Base-by-base conservation (phyloP, 2,888 invertebrate genomes). In the Epinotia brunnichana region DNA sequence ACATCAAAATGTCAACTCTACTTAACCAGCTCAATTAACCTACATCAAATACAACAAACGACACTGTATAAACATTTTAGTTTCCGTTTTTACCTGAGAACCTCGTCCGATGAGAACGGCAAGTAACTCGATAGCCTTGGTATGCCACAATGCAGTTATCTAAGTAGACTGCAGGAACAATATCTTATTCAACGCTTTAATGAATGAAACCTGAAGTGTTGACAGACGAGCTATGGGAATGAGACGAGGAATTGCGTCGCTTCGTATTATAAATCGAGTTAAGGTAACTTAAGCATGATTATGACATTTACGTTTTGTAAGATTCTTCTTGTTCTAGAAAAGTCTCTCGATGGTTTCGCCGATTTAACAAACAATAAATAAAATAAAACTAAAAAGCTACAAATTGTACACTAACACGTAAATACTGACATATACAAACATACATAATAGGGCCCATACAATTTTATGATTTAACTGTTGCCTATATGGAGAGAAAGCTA, bases 111-210 rank as follows among this genome's bases (percentile, higher is more conserved):
- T 81, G 80, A 79, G 81, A 82, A 80, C 79, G 75, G 76, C 63
- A 35, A 41, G 66, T 85, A 86, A 88, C 80, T 83, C 79, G 85
- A 87, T 86, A 85, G 83, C 80, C 74, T 82, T 79, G 86, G 84
- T 87, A 84, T 83, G 82, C 84, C 80, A 84, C 80, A 79, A 81
- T 80, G 67, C 66, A 80, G 79, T 81, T 85, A 86, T 86, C 85
- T 88, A 85, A 85, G 83, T 87, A 82, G 87, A 85, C 85, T 86
- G 85, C 81, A 79, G 83, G 81, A 80, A 82, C 84, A 79, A 87
- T 82, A 77, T 84, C 84, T 85, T 85, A 85, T 84, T 83, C 80
- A 81, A 82, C 80, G 81, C 76, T 79, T 82, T 82, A 82, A 83
- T 82, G 77, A 79, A 76, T 80, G 73, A 73, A 73, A 73, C 63